Base-by-base conservation (phyloP, 2,888 invertebrate genomes). In the Camponotus fellah region DNA sequence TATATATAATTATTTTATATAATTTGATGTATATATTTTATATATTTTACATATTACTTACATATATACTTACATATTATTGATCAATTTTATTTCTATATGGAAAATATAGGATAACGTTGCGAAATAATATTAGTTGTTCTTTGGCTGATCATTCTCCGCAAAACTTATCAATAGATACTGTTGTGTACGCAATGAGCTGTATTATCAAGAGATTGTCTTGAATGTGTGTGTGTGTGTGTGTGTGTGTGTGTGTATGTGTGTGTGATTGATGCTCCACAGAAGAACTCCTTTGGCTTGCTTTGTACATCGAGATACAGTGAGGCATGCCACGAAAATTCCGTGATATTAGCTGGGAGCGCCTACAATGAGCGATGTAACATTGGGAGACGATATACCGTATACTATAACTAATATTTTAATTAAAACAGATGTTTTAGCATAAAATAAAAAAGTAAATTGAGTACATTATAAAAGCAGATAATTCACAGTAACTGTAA, bases 281-380 rank as follows among this genome's bases (percentile, higher is more conserved):
- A 95, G 34, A 92, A 91, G 66, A 94, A 95, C 43, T 86, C 71
- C 75, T 93, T 95, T 4, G 76, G 43, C 3, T 79, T 85, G 9
- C 26, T 43, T 2, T 71, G 56, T 26, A 9, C 60, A 9, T 88
- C 85, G 6, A 82, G 65, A 82, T 95, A 95, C 3, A 95, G 77
- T 2, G 94, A 94, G 17, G 92, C 95, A 69, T 95, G 94, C 95
- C 95, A 95, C 0, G 95, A 95, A 79, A 95, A 94, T 60, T 95
- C 94, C 0, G 91, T 89, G 21, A 93, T 85, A 0, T 90, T 86
- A 3, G 95, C 89, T 9, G 5, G 2, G 4, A 76, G 94, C 95
- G 66, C 93, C 88, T 92, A 89, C 26, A 56, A 95, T 90, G 2
- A 94, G 87, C 2, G 94, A 92, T 71, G 37, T 89, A 34, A 72